phyloP scores from a whole-genome alignment of 2,797 vertebrate species.

The Lycodopsis pacificus region DNA sequence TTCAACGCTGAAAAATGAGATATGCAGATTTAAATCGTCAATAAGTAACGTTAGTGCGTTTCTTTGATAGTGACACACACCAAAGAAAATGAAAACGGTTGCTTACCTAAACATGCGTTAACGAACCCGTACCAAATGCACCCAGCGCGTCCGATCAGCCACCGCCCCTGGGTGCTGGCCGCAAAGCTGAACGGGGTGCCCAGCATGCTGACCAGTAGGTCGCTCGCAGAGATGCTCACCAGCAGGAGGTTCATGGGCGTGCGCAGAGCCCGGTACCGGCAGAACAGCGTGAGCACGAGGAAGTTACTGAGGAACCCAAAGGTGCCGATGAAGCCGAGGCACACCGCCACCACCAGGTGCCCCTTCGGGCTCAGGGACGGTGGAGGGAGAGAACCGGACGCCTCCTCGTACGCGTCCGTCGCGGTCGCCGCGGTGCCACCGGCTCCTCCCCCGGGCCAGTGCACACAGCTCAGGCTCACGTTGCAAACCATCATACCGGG shows the following conservation, averaged over 20 bases:
- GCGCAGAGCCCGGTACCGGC: conserved; percentile 82
- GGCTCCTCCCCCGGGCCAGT: conserved; percentile 62
- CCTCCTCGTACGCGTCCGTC: conserved; percentile 54
- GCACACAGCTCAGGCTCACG: conserved; percentile 79
- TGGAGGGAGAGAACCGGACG: conserved; percentile 59
- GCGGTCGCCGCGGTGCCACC: conserved; percentile 33
- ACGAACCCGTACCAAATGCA: conserved; percentile 89
- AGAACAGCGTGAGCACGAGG: conserved; percentile 85
- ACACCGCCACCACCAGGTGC: conserved; percentile 85
- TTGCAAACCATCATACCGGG: conserved; percentile 82
- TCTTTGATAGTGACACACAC: not conserved
- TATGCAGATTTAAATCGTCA: not conserved
- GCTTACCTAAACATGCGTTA: conserved; percentile 87
- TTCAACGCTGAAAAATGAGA: too few relatives aligned
- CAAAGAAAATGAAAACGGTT: not conserved
- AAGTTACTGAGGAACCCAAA: conserved; percentile 86
- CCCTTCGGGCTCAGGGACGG: conserved; percentile 78
- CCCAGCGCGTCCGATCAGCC: conserved; percentile 85
- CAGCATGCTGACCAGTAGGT: conserved; percentile 85
- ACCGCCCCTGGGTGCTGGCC: conserved; percentile 85
- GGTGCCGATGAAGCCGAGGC: conserved; percentile 85
- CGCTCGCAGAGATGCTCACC: conserved; percentile 86
- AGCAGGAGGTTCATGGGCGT: conserved; percentile 89
- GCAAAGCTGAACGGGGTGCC: conserved; percentile 90
- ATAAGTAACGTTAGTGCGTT: not conserved